These are phyloP conservation scores for Hydrozoanthus gracilis DNA, from an alignment of 92 coral and sea anemone genomes.

Conservation along the genomic window DNA sequence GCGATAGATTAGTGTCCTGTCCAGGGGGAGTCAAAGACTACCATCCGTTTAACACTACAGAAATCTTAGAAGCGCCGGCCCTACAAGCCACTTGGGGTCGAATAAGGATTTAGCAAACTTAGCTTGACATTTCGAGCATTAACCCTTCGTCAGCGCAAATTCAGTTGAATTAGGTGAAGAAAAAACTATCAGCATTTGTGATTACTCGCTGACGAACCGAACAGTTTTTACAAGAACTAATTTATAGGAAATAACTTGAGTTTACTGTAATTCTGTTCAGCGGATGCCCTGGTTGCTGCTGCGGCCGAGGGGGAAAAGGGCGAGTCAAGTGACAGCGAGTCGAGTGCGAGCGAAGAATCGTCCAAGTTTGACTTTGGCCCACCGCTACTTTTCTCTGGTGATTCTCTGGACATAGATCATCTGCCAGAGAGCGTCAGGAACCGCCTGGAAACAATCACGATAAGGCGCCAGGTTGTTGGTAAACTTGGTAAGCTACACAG, in stretches of 20 bases:
- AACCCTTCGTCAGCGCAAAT: no score
- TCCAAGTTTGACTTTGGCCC: slow-evolving; percentile 91
- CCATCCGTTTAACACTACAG: no score
- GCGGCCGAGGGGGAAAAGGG: slow-evolving; percentile 24
- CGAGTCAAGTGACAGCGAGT: slow-evolving; percentile 40
- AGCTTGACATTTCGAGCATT: no score
- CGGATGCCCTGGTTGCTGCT: slow-evolving; percentile 34
- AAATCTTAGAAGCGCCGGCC: no score
- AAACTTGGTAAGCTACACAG: slow-evolving; percentile 80
- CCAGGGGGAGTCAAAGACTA: no score
- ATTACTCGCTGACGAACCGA: no score
- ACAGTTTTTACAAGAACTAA: neutral
- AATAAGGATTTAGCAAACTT: no score
- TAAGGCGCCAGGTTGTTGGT: slow-evolving; percentile 88
- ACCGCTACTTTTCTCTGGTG: slow-evolving; percentile 85
- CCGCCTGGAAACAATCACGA: slow-evolving; percentile 86
- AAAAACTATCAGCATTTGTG: no score
- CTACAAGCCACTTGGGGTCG: no score
- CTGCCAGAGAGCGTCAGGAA: slow-evolving; percentile 81
- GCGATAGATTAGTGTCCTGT: no score
- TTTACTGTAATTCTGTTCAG: neutral
- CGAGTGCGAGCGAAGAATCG: slow-evolving; percentile 57
- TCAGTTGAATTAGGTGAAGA: no score
- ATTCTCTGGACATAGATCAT: slow-evolving; percentile 85
- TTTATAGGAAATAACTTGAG: neutral